A percentile compares a stretch with the other conserved stretches of the same genome.
These are phyloP conservation scores for Alligator sinensis DNA, from an alignment of 2,113 vertebrate genomes.

Conservation along the genomic window DNA sequence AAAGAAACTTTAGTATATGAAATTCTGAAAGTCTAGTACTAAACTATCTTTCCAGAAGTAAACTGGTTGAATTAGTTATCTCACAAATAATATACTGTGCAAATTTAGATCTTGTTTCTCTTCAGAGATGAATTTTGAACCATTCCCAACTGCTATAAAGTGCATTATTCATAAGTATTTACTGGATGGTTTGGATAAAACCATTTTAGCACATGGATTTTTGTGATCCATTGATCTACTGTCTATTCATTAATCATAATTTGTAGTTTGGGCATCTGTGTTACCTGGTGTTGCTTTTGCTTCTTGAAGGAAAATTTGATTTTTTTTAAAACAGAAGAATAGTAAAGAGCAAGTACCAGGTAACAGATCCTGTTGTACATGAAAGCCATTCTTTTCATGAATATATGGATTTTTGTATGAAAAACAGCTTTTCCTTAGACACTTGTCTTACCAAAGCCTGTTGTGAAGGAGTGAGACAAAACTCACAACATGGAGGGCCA, in stretches of 20 bases:
- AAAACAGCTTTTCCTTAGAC: not conserved
- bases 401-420: not conserved
- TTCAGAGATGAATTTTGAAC: constrained; percentile 8
- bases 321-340: not conserved
- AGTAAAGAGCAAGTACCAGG: not conserved
- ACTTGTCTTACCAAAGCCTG: not conserved
- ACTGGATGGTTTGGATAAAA: not conserved
- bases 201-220: not conserved
- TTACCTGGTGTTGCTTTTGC: accelerated
- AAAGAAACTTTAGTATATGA: not conserved
- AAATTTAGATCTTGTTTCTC: not conserved
- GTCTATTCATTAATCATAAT: not conserved
- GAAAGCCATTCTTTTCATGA: not conserved
- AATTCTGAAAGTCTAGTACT: constrained; percentile 17
- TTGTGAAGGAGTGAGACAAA: too few species aligned
- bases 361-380: not conserved
- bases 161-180: not conserved
- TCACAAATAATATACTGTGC: not conserved
- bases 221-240: not conserved
- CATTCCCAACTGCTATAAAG: not conserved
- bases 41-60: constrained; percentile 27
- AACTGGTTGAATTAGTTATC: constrained; percentile 33
- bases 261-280: not conserved
- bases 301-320: not conserved
- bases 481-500: too few species aligned